Evolutionary conservation across 2,113 vertebrate species (phyloP), one percentile per base, ranked within the genome.

Genomic region (Petaurus breviceps): DNA sequence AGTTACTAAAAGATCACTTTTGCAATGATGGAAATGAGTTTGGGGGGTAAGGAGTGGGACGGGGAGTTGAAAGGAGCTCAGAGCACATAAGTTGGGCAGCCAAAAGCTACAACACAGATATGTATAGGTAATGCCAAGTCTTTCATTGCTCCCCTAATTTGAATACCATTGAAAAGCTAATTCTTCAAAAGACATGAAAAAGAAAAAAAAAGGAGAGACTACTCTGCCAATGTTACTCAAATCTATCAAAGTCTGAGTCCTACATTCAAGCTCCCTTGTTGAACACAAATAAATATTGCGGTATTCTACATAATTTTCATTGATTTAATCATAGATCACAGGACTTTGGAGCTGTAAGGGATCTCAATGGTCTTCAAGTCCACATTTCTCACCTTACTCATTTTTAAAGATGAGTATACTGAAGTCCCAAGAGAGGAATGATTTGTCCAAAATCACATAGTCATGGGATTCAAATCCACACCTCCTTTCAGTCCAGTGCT

Each of bases 1-100:
- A 54, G 95, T 96, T 95, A 96, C 94, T 94, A 89, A 92, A 97
- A 98, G 95, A 96, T 31, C 97, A 96, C 97, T 98, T 97, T 97
- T 98, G 95, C 91, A 97, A 96, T 97, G 97, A 95, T 23, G n/a
- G 97, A 43, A 97, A 95, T 26, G 47, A 96, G 97, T 51, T 57
- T 50, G 47, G 0, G 1, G 12, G 12, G 25, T 43, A 26, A 89
- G 11, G 11, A 16, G 0, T 47, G 89, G 97, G 94, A 94, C 89
- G 92, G 97, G 95, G 96, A 97, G 7, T n/a, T n/a, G 14, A 77
- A 37, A n/a, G 61, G 37, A 77, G 1, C 96, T 95, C 90, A 4
- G 91, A 97, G 90, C 92, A 43, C 0, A 0, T 61, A 92, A 94
- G 0, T 0, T 93, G 91, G 16, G 57, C n/a, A 55, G 93, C 95